Evolutionary conservation across 2,113 vertebrate genomes (phyloP).

Genomic region (Psilopsiagon aurifrons): DNA sequence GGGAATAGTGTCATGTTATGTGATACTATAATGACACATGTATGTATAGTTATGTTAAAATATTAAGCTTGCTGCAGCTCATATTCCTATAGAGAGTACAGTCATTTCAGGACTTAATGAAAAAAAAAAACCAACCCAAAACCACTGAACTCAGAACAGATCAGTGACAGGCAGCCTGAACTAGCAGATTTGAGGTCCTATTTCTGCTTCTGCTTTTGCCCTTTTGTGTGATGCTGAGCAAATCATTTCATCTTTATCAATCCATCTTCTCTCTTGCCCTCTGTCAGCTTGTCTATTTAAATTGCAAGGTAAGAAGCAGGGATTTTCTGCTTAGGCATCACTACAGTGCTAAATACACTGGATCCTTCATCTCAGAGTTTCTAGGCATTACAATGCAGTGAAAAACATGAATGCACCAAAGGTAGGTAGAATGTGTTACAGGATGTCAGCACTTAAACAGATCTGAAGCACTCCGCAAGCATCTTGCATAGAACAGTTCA

Average conservation of each 20-base stretch:
- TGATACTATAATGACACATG: no score
- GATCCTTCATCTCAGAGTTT: background rate
- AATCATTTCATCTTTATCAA: background rate
- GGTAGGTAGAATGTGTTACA: background rate
- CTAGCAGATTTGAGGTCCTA: background rate
- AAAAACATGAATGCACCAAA: background rate
- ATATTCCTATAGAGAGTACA: background rate
- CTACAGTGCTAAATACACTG: background rate
- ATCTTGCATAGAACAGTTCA: background rate
- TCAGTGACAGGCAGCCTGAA: background rate
- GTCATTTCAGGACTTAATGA: background rate
- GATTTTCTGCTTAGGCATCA: background rate
- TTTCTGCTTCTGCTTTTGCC: background rate
- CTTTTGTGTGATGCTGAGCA: background rate
- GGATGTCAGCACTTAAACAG: background rate
- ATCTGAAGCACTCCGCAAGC: background rate
- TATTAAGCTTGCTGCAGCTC: background rate
- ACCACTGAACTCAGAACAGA: background rate
- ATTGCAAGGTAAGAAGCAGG: background rate
- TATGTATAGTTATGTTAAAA: background rate
- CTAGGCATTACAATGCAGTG: background rate
- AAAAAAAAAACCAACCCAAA: background rate
- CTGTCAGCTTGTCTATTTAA: constrained; percentile 1
- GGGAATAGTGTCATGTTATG: no score
- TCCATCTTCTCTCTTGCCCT: background rate